Conservation (phyloP, 1,140 invertebrate genomes). For the Leptinotarsa lineolata region DNA sequence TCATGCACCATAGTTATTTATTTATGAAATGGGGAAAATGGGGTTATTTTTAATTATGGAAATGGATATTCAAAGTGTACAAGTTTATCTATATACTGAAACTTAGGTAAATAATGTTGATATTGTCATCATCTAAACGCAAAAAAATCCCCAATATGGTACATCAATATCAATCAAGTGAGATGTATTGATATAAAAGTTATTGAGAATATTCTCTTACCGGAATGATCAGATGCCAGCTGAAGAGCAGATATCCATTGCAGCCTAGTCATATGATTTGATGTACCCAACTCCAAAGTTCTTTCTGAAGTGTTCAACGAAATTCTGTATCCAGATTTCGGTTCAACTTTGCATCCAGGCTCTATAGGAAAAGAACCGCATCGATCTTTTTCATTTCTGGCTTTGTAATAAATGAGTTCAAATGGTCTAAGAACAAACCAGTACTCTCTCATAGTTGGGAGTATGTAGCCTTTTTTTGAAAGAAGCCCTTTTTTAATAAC, state of each 20-base stretch:
- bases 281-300: constrained; percentile 70
- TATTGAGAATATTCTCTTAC: constrained; percentile 36
- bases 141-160: too few species aligned
- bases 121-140: too few species aligned
- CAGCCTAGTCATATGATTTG: constrained; percentile 70
- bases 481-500: constrained; percentile 80
- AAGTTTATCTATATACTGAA: too few species aligned
- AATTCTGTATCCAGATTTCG: constrained; percentile 59
- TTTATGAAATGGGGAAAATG: too few species aligned
- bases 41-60: too few species aligned
- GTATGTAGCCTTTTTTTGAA: constrained; percentile 72
- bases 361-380: constrained; percentile 70
- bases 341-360: constrained; percentile 68
- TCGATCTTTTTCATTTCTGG: constrained; percentile 70
- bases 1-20: too few species aligned
- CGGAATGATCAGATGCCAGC: constrained; percentile 68
- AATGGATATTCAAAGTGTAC: too few species aligned
- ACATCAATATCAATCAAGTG: too few species aligned
- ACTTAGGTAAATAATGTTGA: too few species aligned
- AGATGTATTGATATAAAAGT: too few species aligned
- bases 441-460: constrained; percentile 76
- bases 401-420: constrained; percentile 76
- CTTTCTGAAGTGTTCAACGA: constrained; percentile 68
- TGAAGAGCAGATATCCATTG: constrained; percentile 75
- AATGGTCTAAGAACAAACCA: constrained; percentile 79